Conservation (phyloP, 2,113 vertebrate species). For the zebrafish (Danio rerio) region GRCz12tu NC_133182.1:39792001-39792500, state of each 20-base stretch:
- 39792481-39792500: neutral
- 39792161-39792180: neutral
- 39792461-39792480: neutral
- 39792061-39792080: neutral
- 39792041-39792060: slow-evolving; percentile 4
- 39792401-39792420: slow-evolving; percentile 3
- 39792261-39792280: slow-evolving; percentile 40
- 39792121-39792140: neutral
- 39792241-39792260: neutral
- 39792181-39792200: too few species aligned
- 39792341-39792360: neutral
- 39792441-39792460: slow-evolving; percentile 50
- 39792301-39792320: slow-evolving; percentile 9
- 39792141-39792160: neutral
- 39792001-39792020: neutral
- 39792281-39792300: slow-evolving; percentile 6
- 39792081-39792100: slow-evolving; percentile 17
- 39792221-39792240: neutral
- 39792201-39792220: too few species aligned
- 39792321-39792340: slow-evolving; percentile 1
- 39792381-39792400: neutral
- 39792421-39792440: neutral
- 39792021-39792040: neutral
- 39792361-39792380: too few species aligned
- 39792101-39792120: slow-evolving; percentile 23